Evolutionary conservation across 2,113 vertebrate species (phyloP).

Genomic region (Pachycephala philippinensis): DNA sequence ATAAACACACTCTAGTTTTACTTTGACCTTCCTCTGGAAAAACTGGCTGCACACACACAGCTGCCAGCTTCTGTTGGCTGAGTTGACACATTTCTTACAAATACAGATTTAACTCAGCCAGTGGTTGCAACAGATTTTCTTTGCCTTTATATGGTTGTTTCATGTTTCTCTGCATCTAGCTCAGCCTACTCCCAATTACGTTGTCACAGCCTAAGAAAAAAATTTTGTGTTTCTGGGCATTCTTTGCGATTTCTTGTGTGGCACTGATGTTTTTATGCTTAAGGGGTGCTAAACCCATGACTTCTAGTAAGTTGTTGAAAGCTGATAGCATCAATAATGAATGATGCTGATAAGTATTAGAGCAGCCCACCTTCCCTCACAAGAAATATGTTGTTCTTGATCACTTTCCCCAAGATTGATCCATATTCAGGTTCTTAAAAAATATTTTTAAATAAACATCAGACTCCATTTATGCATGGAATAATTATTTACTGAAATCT

Average conservation of each 20-base stretch:
- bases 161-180: background rate
- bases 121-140: background rate
- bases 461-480: background rate
- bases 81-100: background rate
- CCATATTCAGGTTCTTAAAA: background rate
- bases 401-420: background rate
- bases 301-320: background rate
- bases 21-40: constrained; percentile 10
- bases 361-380: background rate
- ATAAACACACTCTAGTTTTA: constrained; percentile 18
- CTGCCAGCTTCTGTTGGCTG: constrained; percentile 22
- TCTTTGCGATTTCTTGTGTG: background rate
- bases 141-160: constrained; percentile 37
- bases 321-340: background rate
- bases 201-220: background rate
- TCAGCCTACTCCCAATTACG: background rate
- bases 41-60: background rate
- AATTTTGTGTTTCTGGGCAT: background rate
- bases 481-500: background rate
- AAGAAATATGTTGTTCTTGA: background rate
- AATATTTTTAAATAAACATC: background rate
- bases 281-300: background rate
- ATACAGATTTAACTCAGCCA: background rate
- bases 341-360: background rate
- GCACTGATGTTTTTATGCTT: background rate